A percentile compares a stretch with the other conserved stretches of the same genome.
These are phyloP conservation scores for Drosophila saltans DNA, from an alignment of 1,140 invertebrate genomes.

Conservation along the genomic window DNA sequence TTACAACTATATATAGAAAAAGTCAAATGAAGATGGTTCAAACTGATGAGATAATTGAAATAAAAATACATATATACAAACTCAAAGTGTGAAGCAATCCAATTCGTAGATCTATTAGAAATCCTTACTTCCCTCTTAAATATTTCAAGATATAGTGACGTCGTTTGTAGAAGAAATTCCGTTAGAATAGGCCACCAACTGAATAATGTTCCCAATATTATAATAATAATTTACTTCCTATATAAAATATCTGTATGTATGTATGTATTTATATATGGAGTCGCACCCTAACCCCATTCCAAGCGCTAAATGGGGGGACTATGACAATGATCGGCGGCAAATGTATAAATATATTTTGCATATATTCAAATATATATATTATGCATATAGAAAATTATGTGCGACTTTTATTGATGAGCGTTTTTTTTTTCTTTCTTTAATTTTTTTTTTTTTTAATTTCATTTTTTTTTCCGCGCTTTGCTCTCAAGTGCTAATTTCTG, in stretches of 20 bases:
- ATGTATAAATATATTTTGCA: background rate
- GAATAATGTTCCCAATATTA: background rate
- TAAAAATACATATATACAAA: no score
- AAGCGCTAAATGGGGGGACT: conserved; percentile 4
- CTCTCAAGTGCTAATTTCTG: conserved; percentile 71
- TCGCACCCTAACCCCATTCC: conserved; percentile 73
- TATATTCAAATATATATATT: conserved; percentile 25
- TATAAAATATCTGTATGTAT: background rate
- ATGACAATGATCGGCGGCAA: conserved; percentile 1
- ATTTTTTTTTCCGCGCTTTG: conserved; percentile 30
- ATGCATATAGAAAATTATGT: conserved; percentile 38
- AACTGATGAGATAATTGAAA: no score
- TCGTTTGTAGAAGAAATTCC: background rate
- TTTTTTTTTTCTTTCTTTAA: background rate
- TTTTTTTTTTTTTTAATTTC: background rate
- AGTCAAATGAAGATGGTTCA: no score
- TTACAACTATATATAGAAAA: no score
- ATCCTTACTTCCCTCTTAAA: no score
- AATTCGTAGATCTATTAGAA: no score
- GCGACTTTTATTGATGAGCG: conserved; percentile 55
- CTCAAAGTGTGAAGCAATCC: no score
- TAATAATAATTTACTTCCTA: conserved; percentile 3
- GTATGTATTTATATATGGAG: background rate
- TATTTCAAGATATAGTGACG: no score
- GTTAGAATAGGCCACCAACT: background rate